Conservation (phyloP, 2,888 invertebrate genomes). For the Noctua fimbriata region DNA sequence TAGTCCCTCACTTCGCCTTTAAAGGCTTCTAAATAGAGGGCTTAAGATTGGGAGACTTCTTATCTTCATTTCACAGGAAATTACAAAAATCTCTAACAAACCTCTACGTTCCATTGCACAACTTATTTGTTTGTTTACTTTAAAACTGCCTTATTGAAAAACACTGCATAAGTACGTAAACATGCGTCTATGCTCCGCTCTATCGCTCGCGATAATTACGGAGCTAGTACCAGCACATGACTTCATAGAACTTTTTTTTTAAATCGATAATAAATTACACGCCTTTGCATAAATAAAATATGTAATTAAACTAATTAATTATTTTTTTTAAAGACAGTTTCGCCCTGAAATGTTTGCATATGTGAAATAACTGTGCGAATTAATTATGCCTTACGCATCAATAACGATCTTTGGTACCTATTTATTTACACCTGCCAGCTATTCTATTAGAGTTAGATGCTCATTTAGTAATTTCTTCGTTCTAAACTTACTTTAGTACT, state of each 20-base stretch:
- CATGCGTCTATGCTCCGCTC: constrained; percentile 51
- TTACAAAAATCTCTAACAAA: neutral
- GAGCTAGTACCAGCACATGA: constrained; percentile 23
- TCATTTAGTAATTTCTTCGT: constrained; percentile 32
- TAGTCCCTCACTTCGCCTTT: neutral
- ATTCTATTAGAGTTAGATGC: constrained; percentile 30
- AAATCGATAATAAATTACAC: constrained; percentile 53
- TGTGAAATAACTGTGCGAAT: constrained; percentile 43
- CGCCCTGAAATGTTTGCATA: constrained; percentile 17
- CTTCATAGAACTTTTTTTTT: constrained; percentile 38
- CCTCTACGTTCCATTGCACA: neutral
- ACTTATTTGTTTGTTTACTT: constrained; percentile 49
- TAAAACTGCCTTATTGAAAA: constrained; percentile 16
- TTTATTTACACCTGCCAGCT: constrained; percentile 46
- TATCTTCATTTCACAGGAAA: neutral
- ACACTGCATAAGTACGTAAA: constrained; percentile 40
- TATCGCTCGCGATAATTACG: constrained; percentile 55
- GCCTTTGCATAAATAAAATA: constrained; percentile 52
- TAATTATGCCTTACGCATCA: constrained; percentile 42
- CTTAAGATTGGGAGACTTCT: neutral
- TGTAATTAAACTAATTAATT: constrained; percentile 58
- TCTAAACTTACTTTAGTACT: neutral
- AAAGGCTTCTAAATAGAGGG: neutral
- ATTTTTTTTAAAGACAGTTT: constrained; percentile 31
- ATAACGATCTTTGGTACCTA: constrained; percentile 20